phyloP scores from a whole-genome alignment of 2,797 vertebrate species.

The Eptatretus atami region DNA sequence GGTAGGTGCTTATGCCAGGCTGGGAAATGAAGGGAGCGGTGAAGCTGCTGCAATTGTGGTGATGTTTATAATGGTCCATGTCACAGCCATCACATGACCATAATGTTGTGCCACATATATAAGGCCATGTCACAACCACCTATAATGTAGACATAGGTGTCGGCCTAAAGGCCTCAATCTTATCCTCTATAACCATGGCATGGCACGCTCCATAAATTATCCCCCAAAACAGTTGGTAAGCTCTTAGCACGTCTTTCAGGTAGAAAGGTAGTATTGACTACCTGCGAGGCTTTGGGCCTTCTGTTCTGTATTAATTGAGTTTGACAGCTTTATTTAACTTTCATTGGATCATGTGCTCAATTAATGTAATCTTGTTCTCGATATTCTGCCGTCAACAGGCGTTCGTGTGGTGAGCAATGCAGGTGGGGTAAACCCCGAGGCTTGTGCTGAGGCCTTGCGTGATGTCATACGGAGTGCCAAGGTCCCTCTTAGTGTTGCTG shows the following conservation, averaged over 20 bases:
- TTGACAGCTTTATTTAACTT: too few species aligned
- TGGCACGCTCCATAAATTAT: background rate
- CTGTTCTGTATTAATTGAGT: too few species aligned
- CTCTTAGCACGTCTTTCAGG: slow-evolving; percentile 5
- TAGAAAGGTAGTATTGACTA: background rate
- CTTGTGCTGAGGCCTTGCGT: slow-evolving; percentile 29
- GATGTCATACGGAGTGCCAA: slow-evolving; percentile 27
- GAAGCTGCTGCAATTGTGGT: too few species aligned
- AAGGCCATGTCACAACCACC: too few species aligned
- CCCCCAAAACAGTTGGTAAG: background rate
- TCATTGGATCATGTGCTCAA: too few species aligned
- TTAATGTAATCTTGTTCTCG: background rate
- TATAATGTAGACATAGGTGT: background rate
- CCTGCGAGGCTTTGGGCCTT: background rate
- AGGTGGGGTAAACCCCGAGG: slow-evolving; percentile 33
- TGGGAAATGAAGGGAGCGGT: too few species aligned
- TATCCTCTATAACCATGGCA: background rate
- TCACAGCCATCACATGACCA: too few species aligned
- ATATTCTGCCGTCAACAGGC: slow-evolving; percentile 15
- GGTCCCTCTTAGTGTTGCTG: slow-evolving; percentile 34
- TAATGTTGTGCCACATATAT: too few species aligned
- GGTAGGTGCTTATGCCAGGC: too few species aligned
- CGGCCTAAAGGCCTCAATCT: background rate
- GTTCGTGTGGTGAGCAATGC: slow-evolving; percentile 42
- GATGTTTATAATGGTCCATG: too few species aligned